phyloP scores from a whole-genome alignment of 2,113 vertebrate genomes.

The Prionailurus viverrinus region DNA sequence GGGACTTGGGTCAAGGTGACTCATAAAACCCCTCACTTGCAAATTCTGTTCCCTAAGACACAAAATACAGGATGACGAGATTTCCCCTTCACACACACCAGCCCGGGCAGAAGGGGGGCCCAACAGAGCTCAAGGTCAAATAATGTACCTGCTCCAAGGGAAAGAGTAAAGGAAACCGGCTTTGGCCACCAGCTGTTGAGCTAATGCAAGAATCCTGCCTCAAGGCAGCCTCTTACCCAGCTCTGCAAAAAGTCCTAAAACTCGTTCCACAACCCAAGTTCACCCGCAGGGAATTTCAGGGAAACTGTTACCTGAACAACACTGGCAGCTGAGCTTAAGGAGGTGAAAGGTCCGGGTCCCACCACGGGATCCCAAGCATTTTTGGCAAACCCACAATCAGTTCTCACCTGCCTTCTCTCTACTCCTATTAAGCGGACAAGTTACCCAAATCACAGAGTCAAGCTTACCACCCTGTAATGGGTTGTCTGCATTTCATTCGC shows the following conservation, averaged over 20 bases:
- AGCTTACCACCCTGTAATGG: not conserved
- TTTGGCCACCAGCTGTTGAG: not conserved
- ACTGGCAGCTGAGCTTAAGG: no score
- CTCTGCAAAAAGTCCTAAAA: not conserved
- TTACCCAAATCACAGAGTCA: not conserved
- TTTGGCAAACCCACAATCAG: not conserved
- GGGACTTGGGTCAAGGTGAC: not conserved
- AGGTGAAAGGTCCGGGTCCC: not conserved
- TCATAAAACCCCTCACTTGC: not conserved
- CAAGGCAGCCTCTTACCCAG: no score
- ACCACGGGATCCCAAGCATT: not conserved
- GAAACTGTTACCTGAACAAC: not conserved
- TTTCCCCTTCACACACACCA: not conserved
- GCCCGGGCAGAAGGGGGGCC: not conserved
- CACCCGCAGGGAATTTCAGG: not conserved
- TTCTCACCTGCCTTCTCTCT: not conserved
- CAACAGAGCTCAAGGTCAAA: not conserved
- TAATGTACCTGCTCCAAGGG: not conserved
- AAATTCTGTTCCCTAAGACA: not conserved
- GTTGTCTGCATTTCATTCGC: not conserved
- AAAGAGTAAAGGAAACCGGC: accelerated
- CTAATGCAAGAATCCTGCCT: not conserved
- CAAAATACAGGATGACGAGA: no score
- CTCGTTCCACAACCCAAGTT: not conserved
- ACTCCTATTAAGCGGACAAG: not conserved